Evolutionary conservation across 2,113 vertebrate species (phyloP).

Genomic region (Leuciscus idus): DNA sequence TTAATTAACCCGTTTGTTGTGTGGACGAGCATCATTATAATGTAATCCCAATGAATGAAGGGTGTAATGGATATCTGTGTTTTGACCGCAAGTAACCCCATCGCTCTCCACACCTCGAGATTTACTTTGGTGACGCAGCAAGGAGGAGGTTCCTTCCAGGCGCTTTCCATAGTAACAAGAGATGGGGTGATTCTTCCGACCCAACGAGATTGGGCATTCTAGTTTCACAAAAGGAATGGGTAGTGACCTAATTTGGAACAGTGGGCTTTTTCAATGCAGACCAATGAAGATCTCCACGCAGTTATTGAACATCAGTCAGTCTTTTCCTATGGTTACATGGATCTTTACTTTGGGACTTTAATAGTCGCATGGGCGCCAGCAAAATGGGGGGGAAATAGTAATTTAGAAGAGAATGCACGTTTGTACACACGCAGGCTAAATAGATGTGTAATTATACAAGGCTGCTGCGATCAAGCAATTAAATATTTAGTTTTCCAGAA

Average conservation of each 20-base stretch:
- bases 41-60: not conserved
- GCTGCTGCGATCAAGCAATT: not conserved
- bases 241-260: constrained; percentile 73
- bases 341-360: not conserved
- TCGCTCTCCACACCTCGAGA: constrained; percentile 56
- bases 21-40: not conserved
- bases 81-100: constrained; percentile 73
- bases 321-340: constrained; percentile 26
- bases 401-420: constrained; percentile 55
- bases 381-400: constrained; percentile 45
- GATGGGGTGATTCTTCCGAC: constrained; percentile 73
- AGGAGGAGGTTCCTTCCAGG: constrained; percentile 64
- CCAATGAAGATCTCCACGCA: constrained; percentile 35
- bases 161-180: constrained; percentile 75
- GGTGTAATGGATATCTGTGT: constrained; percentile 28
- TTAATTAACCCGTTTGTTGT: not conserved
- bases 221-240: constrained; percentile 66
- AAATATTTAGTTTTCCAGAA: not conserved
- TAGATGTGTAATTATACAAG: not conserved
- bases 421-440: constrained; percentile 27
- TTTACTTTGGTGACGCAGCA: constrained; percentile 73
- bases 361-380: not conserved
- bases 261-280: constrained; percentile 63
- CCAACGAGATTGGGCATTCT: constrained; percentile 76
- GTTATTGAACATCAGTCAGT: constrained; percentile 9